phyloP scores from a whole-genome alignment of 92 coral and sea anemone species.

The Heteractis magnifica region DNA sequence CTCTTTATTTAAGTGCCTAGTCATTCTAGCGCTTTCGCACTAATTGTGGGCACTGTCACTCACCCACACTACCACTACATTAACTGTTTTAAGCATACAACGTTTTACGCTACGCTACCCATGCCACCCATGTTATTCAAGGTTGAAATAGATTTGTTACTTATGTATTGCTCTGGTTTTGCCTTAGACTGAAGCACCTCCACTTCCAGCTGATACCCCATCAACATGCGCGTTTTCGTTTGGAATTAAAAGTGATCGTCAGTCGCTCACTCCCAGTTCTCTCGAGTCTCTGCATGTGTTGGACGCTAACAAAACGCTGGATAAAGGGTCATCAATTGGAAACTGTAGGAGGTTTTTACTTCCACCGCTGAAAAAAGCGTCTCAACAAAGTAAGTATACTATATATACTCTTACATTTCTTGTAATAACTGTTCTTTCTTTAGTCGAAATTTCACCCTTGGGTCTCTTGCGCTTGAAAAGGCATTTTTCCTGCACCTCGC shows the following conservation, averaged over 20 bases:
- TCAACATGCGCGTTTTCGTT: slow-evolving; percentile 23
- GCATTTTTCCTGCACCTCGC: too few relatives aligned
- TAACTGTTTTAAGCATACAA: too few relatives aligned
- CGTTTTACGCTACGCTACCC: too few relatives aligned
- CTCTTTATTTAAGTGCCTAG: too few relatives aligned
- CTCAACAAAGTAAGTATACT: slow-evolving; percentile 15
- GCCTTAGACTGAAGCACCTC: background rate
- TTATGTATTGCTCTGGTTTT: background rate
- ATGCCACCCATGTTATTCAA: too few relatives aligned
- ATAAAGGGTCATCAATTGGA: background rate
- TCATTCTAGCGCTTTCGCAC: too few relatives aligned
- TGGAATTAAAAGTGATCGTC: slow-evolving; percentile 7
- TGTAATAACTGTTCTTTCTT: too few relatives aligned
- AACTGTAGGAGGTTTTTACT: slow-evolving; percentile 24
- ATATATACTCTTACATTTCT: background rate
- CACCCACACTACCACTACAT: too few relatives aligned
- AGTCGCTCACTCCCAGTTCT: slow-evolving; percentile 23
- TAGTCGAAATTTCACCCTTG: too few relatives aligned
- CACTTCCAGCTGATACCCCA: background rate
- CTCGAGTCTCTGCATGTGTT: slow-evolving; percentile 1
- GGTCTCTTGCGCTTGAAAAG: too few relatives aligned
- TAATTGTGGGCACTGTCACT: too few relatives aligned
- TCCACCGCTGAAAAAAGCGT: slow-evolving; percentile 13
- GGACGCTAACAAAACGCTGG: background rate
- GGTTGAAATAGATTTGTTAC: background rate